Percentiles rank a stretch among this genome's conserved stretches.
phyloP scores from a whole-genome alignment of 2,797 vertebrate species.

The Manis pentadactyla region DNA sequence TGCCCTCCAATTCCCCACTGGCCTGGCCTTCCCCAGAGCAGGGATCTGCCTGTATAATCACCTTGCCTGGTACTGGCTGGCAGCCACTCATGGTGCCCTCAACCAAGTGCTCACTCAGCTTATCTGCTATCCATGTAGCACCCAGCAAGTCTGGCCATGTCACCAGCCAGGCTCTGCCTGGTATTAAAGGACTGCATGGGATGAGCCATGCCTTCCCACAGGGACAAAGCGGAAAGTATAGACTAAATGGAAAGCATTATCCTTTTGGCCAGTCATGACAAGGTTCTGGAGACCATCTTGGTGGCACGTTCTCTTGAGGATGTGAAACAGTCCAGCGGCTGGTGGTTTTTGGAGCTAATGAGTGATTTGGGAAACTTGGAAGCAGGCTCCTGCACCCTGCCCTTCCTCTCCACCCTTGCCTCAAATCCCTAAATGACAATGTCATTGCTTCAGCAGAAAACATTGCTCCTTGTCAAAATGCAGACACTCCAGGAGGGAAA shows the following conservation, averaged over 20 bases:
- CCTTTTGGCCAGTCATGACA: neutral
- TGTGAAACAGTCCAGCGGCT: neutral
- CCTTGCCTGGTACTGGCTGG: slow-evolving; percentile 53
- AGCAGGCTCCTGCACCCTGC: neutral
- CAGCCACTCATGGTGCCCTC: slow-evolving; percentile 50
- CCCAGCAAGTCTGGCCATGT: neutral
- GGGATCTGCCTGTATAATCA: slow-evolving; percentile 34
- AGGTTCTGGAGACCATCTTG: slow-evolving; percentile 62
- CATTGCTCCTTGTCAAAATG: slow-evolving; percentile 13
- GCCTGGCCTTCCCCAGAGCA: slow-evolving; percentile 28
- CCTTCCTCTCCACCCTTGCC: neutral
- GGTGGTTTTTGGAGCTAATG: slow-evolving; percentile 45
- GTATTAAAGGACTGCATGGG: neutral
- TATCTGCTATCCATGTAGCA: slow-evolving; percentile 54
- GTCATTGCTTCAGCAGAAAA: slow-evolving; percentile 20
- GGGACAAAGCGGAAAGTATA: slow-evolving; percentile 31
- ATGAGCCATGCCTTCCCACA: slow-evolving; percentile 8
- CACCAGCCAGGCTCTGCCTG: neutral
- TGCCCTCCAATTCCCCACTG: slow-evolving; percentile 57
- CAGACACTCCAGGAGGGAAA: neutral
- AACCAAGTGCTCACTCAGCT: neutral
- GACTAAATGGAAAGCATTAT: slow-evolving; percentile 59
- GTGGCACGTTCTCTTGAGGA: slow-evolving; percentile 34
- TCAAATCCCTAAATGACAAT: slow-evolving; percentile 33
- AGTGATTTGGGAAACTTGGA: slow-evolving; percentile 54